Evolutionary conservation across 2,888 invertebrate genomes (phyloP).

Genomic region (Euproctis similis): DNA sequence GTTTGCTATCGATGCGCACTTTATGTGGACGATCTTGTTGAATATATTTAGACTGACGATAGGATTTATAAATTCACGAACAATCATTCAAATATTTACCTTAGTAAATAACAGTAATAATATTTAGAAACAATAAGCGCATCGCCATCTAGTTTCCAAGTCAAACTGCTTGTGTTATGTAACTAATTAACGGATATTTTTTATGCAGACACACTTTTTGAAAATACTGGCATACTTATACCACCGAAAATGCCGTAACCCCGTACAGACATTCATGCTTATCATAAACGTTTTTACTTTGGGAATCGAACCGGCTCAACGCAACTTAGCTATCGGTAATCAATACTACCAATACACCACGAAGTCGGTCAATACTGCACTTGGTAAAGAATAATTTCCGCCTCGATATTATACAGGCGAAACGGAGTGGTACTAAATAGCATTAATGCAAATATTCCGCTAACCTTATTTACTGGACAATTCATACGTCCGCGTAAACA

Average conservation of each 20-base stretch:
- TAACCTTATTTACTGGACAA: constrained; percentile 74
- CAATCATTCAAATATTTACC: no score
- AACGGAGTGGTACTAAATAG: constrained; percentile 59
- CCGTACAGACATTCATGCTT: no score
- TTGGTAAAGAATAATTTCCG: constrained; percentile 60
- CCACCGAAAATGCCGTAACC: no score
- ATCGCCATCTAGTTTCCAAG: no score
- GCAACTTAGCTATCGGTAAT: constrained; percentile 38
- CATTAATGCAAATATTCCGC: constrained; percentile 66
- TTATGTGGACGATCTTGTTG: constrained; percentile 34
- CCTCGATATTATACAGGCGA: constrained; percentile 59
- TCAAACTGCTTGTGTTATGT: no score
- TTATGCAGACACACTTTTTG: no score
- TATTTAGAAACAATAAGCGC: no score
- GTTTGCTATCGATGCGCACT: constrained; percentile 31
- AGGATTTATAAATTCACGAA: constrained; percentile 48
- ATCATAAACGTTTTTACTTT: no score
- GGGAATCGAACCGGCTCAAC: constrained; percentile 35
- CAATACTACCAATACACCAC: no score
- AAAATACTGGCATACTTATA: no score
- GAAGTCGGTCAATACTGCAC: constrained; percentile 34
- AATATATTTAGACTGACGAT: constrained; percentile 29
- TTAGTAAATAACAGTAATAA: no score
- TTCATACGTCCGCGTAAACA: constrained; percentile 67
- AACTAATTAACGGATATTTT: no score